A percentile compares a stretch with the other conserved stretches of the same genome.
These are phyloP conservation scores for Rhingia campestris DNA, from an alignment of 2,888 invertebrate species.

Conservation along the genomic window DNA sequence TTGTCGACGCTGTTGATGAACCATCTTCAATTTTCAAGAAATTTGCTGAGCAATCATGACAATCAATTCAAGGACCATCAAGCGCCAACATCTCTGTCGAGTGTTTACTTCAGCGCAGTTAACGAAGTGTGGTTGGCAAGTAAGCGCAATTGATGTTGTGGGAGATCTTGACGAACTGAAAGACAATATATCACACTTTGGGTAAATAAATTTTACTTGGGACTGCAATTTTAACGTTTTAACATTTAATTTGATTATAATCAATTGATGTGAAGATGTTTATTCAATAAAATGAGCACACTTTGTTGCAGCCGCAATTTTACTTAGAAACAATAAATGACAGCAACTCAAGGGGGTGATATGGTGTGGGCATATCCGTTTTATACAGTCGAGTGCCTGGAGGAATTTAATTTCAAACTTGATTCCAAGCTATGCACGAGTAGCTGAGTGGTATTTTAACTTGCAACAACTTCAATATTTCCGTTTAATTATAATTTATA, in stretches of 20 bases:
- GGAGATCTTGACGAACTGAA: slow-evolving; percentile 29
- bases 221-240: slow-evolving; percentile 8
- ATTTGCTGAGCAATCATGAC: slow-evolving; percentile 1
- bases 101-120: slow-evolving; percentile 23
- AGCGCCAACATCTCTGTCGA: slow-evolving; percentile 18
- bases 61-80: slow-evolving; percentile 33
- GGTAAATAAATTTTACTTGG: slow-evolving; percentile 19
- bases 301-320: not conserved
- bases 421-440: too few species aligned
- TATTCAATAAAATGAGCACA: not conserved
- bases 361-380: too few species aligned
- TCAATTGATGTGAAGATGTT: slow-evolving; percentile 41
- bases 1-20: not conserved
- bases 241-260: slow-evolving; percentile 31
- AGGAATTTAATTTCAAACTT: too few species aligned
- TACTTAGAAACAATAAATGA: not conserved
- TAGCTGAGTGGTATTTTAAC: too few species aligned
- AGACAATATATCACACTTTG: slow-evolving; percentile 18
- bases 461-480: too few species aligned
- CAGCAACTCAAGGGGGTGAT: not conserved
- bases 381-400: too few species aligned
- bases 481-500: too few species aligned
- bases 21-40: slow-evolving; percentile 4
- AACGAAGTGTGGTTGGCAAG: slow-evolving; percentile 22
- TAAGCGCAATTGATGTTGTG: slow-evolving; percentile 7